Percentiles rank a stretch among this genome's conserved stretches.
Evolutionary conservation across 1,140 invertebrate genomes (phyloP).

Genomic region (Melanaphis sacchari): DNA sequence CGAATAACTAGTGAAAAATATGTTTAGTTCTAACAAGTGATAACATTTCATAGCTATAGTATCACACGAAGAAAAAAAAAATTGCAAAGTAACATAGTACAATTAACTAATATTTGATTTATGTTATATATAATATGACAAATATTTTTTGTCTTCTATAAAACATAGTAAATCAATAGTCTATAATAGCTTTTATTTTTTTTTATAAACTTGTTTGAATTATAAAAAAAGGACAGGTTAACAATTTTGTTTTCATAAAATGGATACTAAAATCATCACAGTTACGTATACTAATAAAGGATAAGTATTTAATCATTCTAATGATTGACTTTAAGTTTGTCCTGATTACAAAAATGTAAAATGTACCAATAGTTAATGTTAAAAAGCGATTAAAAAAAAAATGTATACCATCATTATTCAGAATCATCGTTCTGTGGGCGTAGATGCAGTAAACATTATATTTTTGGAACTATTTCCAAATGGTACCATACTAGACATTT

Average conservation of each 20-base stretch:
- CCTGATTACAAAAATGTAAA: not conserved
- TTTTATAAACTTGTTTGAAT: not conserved
- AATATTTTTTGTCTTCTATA: not conserved
- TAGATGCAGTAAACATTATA: constrained; percentile 47
- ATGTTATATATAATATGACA: not conserved
- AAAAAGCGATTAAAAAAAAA: not conserved
- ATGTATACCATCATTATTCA: constrained; percentile 3
- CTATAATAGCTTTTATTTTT: not conserved
- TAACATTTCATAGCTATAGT: not conserved
- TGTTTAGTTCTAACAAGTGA: constrained; percentile 41
- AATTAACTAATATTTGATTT: not conserved
- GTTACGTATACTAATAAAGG: not conserved
- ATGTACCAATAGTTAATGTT: not conserved
- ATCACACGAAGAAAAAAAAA: constrained; percentile 17
- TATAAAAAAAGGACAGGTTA: not conserved
- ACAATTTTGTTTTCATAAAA: not conserved
- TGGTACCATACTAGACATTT: constrained; percentile 42
- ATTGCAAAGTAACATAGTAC: not conserved
- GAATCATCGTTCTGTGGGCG: constrained; percentile 34
- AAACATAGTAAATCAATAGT: not conserved
- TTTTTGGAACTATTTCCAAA: constrained; percentile 39
- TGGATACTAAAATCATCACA: constrained; percentile 27
- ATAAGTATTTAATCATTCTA: not conserved
- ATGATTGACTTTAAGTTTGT: not conserved
- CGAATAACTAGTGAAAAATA: constrained; percentile 37